Base-by-base conservation (phyloP, 1,140 invertebrate species). In the Drosophila bifasciata region DNA sequence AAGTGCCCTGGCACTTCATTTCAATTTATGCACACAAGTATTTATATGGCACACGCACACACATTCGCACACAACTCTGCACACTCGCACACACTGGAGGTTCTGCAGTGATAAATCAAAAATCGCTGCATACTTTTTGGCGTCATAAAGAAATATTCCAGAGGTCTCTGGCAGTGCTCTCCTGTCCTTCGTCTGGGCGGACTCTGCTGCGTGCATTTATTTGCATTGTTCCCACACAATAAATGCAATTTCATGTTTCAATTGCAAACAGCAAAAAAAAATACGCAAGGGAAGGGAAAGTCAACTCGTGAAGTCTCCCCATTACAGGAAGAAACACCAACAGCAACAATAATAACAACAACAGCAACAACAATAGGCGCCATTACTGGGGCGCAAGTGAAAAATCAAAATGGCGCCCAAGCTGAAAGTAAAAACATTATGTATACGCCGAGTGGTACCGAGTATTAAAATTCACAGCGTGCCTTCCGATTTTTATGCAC, bases 1-100 rank as follows among this genome's bases (percentile, higher is more conserved):
- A 85, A 85, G 73, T 85, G 80, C 56, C 32, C 81, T 68, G 83
- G 77, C 81, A 85, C 81, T 85, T 85, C 81, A 85, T 86, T 85
- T 85, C 81, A 85, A 85, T 85, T 85, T 85, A 86, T 81, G 67
- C 64, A 19, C 61, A 69, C 49, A 57, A 51, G 59, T 64, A 67
- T 67, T 46, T 57, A 83, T 62, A 44, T 32, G 39, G 52, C 55
- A 13, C n/a, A 15, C 13, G 25, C 25, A 49, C n/a, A 60, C 17
- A 17, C 25, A 40, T 25, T 11, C 13, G n/a, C 39, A 15, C 36
- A 11, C 44, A 55, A n/a, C n/a, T n/a, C 44, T 53, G 23, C n/a
- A 45, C 23, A 36, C 9, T 40, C 43, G 39, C 32, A 44, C 32
- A 44, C n/a, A 46, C 43, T 44, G 16, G 16, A 11, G 36, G 40